Evolutionary conservation across 2,113 vertebrate species (phyloP), one percentile per base, ranked within the genome.

Genomic region (Ammodytes dubius): DNA sequence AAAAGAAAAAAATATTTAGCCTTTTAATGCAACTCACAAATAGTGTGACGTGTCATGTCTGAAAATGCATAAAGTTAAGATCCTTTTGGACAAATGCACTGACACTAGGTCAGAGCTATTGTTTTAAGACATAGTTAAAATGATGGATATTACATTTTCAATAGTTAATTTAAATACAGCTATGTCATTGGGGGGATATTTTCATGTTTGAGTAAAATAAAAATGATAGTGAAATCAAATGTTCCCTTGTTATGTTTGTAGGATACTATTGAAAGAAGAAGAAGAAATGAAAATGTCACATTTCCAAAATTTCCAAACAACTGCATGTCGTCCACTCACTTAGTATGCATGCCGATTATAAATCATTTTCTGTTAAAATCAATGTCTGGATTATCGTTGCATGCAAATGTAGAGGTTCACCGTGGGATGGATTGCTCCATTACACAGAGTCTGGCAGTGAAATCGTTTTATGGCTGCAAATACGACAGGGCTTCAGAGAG

Each of bases 361-460:
- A 75, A 84, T 77, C 19, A 53, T 65, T 64, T 63, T 27, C 40
- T 70, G 64, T 57, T 45, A 47, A 78, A 73, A 81, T 73, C 68
- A 73, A 54, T 47, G 70, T 75, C 61, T 82, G 79, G 66, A 74
- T 84, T 81, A 78, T 87, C 40, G 61, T 65, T 88, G 74, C 80
- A 70, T 70, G 77, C 81, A 86, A 87, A 82, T 59, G 66, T 76
- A 63, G 64, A 70, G 79, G 83, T 85, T 80, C 74, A 84, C 64
- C 82, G 79, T 64, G 35, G 80, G 78, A 75, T 88, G 81, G 76
- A 88, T 82, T 77, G 81, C 83, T 87, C 82, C 82, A 87, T 91
- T 87, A 87, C 60, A 53, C 85, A 71, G 65, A 63, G 66, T 66
- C 81, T 87, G 75, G 71, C 79, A 87, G 40, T 84, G 59, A 74